These are phyloP conservation scores for Chrysomela aeneicollis DNA, from an alignment of 2,888 invertebrate genomes.

Conservation along the genomic window DNA sequence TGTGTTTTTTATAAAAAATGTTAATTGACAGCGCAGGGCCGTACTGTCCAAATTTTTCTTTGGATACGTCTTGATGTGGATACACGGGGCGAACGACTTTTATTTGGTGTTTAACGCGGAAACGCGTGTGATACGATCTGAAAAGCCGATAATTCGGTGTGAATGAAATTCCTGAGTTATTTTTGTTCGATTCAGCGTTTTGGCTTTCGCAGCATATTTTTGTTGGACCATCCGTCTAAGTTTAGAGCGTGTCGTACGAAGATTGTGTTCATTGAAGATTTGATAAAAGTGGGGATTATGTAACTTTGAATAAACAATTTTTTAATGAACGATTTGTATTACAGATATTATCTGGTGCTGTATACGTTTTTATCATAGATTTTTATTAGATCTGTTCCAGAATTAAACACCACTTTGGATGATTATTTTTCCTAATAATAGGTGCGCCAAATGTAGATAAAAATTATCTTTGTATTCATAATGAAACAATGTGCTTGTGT, in stretches of 20 bases:
- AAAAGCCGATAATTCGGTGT: not conserved
- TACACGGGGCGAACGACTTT: too few relatives aligned
- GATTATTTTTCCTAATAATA: constrained; percentile 1
- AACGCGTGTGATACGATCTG: too few relatives aligned
- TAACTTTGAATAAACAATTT: too few relatives aligned
- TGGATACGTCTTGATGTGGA: too few relatives aligned
- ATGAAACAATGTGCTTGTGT: not conserved
- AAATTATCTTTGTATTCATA: not conserved
- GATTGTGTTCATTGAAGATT: not conserved
- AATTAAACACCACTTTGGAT: constrained; percentile 3
- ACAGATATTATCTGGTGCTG: too few relatives aligned
- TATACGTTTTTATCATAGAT: not conserved
- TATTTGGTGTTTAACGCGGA: too few relatives aligned
- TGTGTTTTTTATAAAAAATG: too few relatives aligned
- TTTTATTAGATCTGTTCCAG: not conserved
- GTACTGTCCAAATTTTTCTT: too few relatives aligned
- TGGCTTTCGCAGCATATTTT: not conserved
- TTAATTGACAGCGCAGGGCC: too few relatives aligned
- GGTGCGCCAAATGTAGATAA: constrained; percentile 8
- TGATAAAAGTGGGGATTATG: not conserved
- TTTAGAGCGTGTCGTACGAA: not conserved
- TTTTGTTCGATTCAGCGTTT: not conserved
- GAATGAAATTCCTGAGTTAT: not conserved
- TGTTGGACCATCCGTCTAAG: not conserved
- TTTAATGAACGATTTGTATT: too few relatives aligned